Base-by-base conservation (phyloP, 2,888 invertebrate genomes). In the Harmothoe impar region DNA sequence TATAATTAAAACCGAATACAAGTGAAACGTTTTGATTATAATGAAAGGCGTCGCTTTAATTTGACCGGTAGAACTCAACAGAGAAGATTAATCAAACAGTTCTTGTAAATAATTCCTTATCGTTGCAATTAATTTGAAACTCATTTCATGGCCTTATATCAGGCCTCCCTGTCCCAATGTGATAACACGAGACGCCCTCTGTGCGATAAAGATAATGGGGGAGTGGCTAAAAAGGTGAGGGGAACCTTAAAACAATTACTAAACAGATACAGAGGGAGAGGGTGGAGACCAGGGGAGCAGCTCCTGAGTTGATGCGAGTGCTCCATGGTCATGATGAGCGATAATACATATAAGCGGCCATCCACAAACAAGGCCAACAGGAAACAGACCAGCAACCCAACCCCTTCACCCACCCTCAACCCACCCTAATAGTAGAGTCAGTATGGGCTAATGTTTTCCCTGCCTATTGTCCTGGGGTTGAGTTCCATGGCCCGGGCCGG, bases 81-180 rank as follows among this genome's bases (percentile, higher is more conserved):
- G 62, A 20, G 23, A 20, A 20, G 62, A 62, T 62, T 62, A 62
- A 62, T 62, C 62, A 62, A 62, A 12, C 62, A 62, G 20, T 62
- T 62, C 62, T 62, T 62, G 62, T 62, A 62, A 62, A 62, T 62
- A 62, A 62, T 62, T 62, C 62, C 62, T 62, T 62, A 62, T 62
- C 62, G n/a, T 62, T 62, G 20, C 62, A 62, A 62, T 62, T 62
- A 62, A 62, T 62, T 62, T 62, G n/a, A 62, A 62, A 62, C 62
- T 62, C 62, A 62, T 62, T 62, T 62, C 62, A 62, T 62, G 62
- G 62, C 62, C n/a, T 62, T 62, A 62, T 62, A 62, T 62, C 62
- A 62, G 62, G 23, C 1, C 20, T 62, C n/a, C 62, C 62, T 62
- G 62, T n/a, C n/a, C n/a, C n/a, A 20, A 62, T n/a, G 23, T 62